These are phyloP conservation scores for Blomia tropicalis DNA, from an alignment of 2,888 invertebrate species.

Conservation along the genomic window DNA sequence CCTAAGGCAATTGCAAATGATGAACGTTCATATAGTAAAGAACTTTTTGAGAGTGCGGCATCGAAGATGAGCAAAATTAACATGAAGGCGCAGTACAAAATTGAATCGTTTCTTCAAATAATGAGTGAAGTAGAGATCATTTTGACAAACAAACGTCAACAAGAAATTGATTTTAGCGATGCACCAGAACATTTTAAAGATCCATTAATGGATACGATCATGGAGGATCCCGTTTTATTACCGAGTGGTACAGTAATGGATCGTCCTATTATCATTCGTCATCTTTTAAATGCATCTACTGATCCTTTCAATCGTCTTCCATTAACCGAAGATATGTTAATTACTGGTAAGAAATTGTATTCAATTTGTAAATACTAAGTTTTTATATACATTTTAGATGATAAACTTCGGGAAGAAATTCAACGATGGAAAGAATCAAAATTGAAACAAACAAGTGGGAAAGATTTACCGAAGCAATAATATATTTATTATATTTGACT, in stretches of 20 bases:
- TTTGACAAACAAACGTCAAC: slow-evolving; percentile 38
- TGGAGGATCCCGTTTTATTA: slow-evolving; percentile 82
- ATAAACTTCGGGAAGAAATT: slow-evolving; percentile 10
- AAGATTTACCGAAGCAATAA: too few species aligned
- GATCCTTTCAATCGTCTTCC: slow-evolving; percentile 96
- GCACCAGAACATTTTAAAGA: slow-evolving; percentile 41
- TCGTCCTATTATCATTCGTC: slow-evolving; percentile 74
- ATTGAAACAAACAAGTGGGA: too few species aligned
- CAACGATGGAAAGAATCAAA: slow-evolving; percentile 1
- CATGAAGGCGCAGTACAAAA: slow-evolving; percentile 68
- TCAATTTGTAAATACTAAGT: not conserved
- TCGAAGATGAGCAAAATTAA: slow-evolving; percentile 58
- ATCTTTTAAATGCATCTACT: slow-evolving; percentile 82
- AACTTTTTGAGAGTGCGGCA: slow-evolving; percentile 79
- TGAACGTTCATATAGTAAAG: slow-evolving; percentile 86
- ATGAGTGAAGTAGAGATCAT: slow-evolving; percentile 58
- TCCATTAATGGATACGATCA: slow-evolving; percentile 89
- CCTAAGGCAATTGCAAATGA: slow-evolving; percentile 67
- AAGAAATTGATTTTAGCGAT: slow-evolving; percentile 68
- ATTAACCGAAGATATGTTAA: slow-evolving; percentile 78
- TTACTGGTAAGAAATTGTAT: slow-evolving; percentile 43
- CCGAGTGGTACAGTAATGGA: slow-evolving; percentile 84
- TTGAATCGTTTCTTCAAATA: slow-evolving; percentile 64
- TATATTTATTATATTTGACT: not conserved
- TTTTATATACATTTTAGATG: not conserved